Conservation (phyloP, 2,888 invertebrate species). For the Copidosoma aretas region DNA sequence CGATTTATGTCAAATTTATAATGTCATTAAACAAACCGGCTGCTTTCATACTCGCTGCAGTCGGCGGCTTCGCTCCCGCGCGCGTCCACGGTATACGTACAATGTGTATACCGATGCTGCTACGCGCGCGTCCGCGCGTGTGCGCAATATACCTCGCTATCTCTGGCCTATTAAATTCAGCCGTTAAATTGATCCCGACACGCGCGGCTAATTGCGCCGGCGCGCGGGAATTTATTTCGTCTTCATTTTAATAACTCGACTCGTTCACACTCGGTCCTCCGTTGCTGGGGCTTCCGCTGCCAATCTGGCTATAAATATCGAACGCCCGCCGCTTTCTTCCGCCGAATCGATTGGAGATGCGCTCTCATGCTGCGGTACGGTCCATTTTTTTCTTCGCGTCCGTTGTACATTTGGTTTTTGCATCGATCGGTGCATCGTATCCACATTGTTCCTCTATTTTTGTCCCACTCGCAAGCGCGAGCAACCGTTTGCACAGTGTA, state of each 20-base stretch:
- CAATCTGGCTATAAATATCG: conserved; percentile 9
- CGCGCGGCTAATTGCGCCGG: neutral
- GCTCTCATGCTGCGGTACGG: neutral
- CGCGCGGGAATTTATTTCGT: conserved; percentile 1
- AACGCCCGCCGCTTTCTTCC: neutral
- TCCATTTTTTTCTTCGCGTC: conserved; percentile 3
- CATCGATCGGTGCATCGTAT: too few relatives aligned
- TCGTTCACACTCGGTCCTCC: neutral
- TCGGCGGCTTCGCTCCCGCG: too few relatives aligned
- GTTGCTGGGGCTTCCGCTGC: too few relatives aligned
- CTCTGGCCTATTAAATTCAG: conserved; percentile 7
- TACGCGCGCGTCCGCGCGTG: too few relatives aligned
- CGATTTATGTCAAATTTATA: conserved; percentile 1
- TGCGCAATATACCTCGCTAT: neutral
- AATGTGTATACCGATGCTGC: too few relatives aligned
- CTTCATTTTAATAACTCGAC: neutral
- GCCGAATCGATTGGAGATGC: neutral
- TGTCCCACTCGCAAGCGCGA: too few relatives aligned
- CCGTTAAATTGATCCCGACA: conserved; percentile 3
- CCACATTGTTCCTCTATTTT: too few relatives aligned
- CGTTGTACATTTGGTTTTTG: too few relatives aligned
- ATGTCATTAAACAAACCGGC: neutral
- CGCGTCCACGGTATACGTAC: too few relatives aligned
- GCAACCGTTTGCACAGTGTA: too few relatives aligned
- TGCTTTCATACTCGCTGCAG: too few relatives aligned